A percentile compares a stretch with the other conserved stretches of the same genome.
Conservation (phyloP, 2,888 invertebrate species). For the Oligia fasciuncula region DNA sequence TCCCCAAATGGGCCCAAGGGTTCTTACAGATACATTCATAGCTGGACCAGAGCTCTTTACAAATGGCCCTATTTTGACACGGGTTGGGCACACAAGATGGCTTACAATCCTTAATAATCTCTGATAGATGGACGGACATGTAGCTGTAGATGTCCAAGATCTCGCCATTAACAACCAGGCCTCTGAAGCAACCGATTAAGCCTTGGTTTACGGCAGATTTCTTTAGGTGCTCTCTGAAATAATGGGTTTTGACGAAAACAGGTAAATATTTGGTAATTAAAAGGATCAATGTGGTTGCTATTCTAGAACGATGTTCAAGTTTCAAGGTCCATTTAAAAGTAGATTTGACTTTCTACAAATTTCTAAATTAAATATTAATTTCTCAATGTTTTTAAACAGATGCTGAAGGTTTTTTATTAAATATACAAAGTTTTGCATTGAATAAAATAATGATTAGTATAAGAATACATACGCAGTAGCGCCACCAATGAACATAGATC, state of each 20-base stretch:
- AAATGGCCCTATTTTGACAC: slow-evolving; percentile 97
- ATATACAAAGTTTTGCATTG: not conserved
- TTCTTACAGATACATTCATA: slow-evolving; percentile 98
- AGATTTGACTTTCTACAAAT: not conserved
- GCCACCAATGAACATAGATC: slow-evolving; percentile 98
- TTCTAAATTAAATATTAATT: no score
- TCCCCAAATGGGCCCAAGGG: slow-evolving; percentile 97
- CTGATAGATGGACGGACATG: slow-evolving; percentile 97
- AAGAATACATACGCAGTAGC: slow-evolving; percentile 95
- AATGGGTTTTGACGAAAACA: not conserved
- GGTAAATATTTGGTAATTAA: not conserved
- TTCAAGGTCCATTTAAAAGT: not conserved
- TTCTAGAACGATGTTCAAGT: not conserved
- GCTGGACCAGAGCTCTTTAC: slow-evolving; percentile 97
- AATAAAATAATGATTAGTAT: not conserved
- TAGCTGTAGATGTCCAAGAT: slow-evolving; percentile 97
- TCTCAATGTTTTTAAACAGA: not conserved
- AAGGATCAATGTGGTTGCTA: not conserved
- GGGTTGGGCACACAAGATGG: slow-evolving; percentile 98
- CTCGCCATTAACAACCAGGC: slow-evolving; percentile 97
- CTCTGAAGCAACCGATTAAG: slow-evolving; percentile 97
- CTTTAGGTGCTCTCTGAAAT: slow-evolving; percentile 93
- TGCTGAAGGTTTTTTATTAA: not conserved
- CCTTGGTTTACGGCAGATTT: slow-evolving; percentile 96
- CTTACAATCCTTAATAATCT: slow-evolving; percentile 97